phyloP scores from a whole-genome alignment of 64 coral and sea anemone genomes.

The Orbicella faveolata region DNA sequence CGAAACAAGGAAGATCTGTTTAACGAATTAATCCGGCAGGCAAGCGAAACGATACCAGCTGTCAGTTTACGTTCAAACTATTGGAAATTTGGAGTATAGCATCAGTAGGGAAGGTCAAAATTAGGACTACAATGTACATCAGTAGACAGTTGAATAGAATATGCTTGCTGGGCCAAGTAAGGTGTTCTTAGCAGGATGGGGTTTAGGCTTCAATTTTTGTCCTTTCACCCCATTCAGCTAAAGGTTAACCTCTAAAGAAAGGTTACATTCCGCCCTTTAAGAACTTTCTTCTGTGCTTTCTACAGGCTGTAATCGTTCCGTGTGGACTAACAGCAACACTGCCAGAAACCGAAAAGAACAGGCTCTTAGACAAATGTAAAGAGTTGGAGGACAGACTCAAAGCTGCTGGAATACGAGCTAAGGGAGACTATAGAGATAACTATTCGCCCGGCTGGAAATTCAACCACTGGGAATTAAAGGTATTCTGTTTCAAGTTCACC shows the following conservation, averaged over 20 bases:
- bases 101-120: too few relatives aligned
- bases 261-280: background rate
- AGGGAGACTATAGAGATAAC: conserved; percentile 83
- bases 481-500: background rate
- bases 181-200: too few relatives aligned
- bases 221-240: too few relatives aligned
- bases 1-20: too few relatives aligned
- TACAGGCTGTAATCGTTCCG: conserved; percentile 83
- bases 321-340: conserved; percentile 85
- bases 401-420: conserved; percentile 70
- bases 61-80: too few relatives aligned
- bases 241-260: background rate
- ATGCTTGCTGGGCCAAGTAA: too few relatives aligned
- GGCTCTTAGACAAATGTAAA: conserved; percentile 62
- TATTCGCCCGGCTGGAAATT: conserved; percentile 99
- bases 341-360: conserved; percentile 61
- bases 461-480: conserved; percentile 98
- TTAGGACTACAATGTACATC: too few relatives aligned
- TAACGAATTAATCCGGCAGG: too few relatives aligned
- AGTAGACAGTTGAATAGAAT: too few relatives aligned
- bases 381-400: conserved; percentile 62
- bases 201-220: too few relatives aligned
- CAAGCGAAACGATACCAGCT: too few relatives aligned
- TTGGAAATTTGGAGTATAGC: too few relatives aligned
- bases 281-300: background rate